Conservation (phyloP, 2,888 invertebrate species). For the Polydrusus pterygomalis region DNA sequence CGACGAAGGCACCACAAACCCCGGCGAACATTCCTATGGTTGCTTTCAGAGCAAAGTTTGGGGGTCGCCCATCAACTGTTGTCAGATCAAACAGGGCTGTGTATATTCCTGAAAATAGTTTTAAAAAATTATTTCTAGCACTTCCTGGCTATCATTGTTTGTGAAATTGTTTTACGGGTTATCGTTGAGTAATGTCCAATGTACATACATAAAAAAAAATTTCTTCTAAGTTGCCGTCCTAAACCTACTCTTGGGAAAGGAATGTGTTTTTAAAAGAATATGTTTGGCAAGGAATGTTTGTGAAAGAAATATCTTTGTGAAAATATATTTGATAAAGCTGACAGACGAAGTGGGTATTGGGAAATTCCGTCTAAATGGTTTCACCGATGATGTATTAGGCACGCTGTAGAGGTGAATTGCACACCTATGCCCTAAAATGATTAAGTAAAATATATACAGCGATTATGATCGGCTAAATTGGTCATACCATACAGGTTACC, state of each 20-base stretch:
- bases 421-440: too few relatives aligned
- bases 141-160: too few relatives aligned
- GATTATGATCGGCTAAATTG: background rate
- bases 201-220: too few relatives aligned
- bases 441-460: too few relatives aligned
- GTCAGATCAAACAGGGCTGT: constrained; percentile 86
- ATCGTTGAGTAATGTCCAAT: too few relatives aligned
- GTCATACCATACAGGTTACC: background rate
- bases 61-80: constrained; percentile 79
- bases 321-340: background rate
- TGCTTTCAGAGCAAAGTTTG: constrained; percentile 88
- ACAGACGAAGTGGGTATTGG: background rate
- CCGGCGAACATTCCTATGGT: constrained; percentile 92
- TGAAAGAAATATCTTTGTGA: background rate
- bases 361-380: background rate
- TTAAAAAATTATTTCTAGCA: background rate
- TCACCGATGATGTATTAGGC: background rate
- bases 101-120: constrained; percentile 78
- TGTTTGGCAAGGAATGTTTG: background rate
- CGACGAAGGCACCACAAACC: constrained; percentile 88
- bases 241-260: too few relatives aligned
- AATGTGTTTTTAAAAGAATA: too few relatives aligned
- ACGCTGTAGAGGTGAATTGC: too few relatives aligned
- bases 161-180: too few relatives aligned
- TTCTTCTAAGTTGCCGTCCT: too few relatives aligned